Evolutionary conservation across 2,888 invertebrate species (phyloP), one percentile per base, ranked within the genome.

Genomic region (Cosmia trapezina): DNA sequence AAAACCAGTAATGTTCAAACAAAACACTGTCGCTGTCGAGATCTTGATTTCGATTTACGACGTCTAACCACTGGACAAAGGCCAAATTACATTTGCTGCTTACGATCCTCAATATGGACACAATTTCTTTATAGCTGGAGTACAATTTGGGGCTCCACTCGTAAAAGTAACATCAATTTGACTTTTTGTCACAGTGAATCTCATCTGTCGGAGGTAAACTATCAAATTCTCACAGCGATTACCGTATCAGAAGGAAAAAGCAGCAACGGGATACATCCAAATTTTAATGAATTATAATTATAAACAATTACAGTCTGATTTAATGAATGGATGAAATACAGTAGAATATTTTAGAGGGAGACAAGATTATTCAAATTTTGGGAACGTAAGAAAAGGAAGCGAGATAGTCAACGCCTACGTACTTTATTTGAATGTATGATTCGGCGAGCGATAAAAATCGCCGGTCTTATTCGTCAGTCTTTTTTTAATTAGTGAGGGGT

Each of bases 381-480:
- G 79, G 6, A 28, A 85, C 73, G 95, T 85, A 86, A 86, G 92
- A 95, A 87, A 90, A 91, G 89, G 94, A 95, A 86, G 90, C 84
- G 85, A 83, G 73, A 90, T 89, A 90, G 92, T 93, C 87, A 93
- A 95, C 96, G 96, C 96, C 96, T 96, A 92, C 95, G 91, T 87
- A 80, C 90, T 91, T 93, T 92, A 94, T 93, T 94, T 91, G 92
- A 92, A 90, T 93, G 91, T 92, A 93, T 91, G 94, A 95, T 96
- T 96, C 95, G 95, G 94, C 93, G 91, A 91, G 93, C 91, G 96
- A 96, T 96, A 95, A 95, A 95, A 95, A 96, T 96, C 96, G 94
- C 93, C 91, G 93, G 95, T 94, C 93, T 96, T 94, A 96, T 96
- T 96, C 96, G 96, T 96, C 95, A 92, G 95, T 86, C 88, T 94